Evolutionary conservation across 92 coral and sea anemone species (phyloP).

Genomic region (Phymanthus crucifer): DNA sequence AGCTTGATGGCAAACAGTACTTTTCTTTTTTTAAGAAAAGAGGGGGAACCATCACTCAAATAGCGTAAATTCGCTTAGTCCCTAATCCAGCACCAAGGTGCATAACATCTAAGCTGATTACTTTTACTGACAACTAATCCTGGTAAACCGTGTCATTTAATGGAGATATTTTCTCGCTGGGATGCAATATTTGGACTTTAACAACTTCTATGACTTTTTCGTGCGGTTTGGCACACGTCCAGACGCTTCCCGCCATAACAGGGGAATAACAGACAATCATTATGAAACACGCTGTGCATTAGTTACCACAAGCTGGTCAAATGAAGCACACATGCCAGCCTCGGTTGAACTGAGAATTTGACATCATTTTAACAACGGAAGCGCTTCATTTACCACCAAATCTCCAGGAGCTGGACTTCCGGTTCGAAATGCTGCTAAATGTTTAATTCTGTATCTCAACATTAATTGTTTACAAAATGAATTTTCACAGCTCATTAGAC

Average conservation of each 20-base stretch:
- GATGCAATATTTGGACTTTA: not conserved
- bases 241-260: not conserved
- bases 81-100: not conserved
- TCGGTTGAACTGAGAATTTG: not conserved
- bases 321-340: not conserved
- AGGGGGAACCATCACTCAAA: too few species aligned
- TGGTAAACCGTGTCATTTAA: not conserved
- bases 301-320: not conserved
- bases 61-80: not conserved
- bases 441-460: not conserved
- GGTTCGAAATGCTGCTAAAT: slow-evolving; percentile 14
- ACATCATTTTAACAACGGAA: slow-evolving; percentile 1
- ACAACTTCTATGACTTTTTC: not conserved
- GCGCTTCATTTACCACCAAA: slow-evolving; percentile 13
- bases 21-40: not conserved
- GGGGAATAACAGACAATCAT: not conserved
- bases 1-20: not conserved
- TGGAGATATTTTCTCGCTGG: not conserved
- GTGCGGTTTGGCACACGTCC: slow-evolving; percentile 6
- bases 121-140: not conserved
- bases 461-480: slow-evolving; percentile 7
- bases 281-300: not conserved
- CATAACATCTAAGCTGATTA: not conserved
- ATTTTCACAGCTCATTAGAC: slow-evolving; percentile 7
- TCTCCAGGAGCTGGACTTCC: slow-evolving; percentile 5